Percentiles rank a stretch among this genome's conserved stretches.
Evolutionary conservation across 2,888 invertebrate species (phyloP).

Genomic region (Campopleginae sp.): DNA sequence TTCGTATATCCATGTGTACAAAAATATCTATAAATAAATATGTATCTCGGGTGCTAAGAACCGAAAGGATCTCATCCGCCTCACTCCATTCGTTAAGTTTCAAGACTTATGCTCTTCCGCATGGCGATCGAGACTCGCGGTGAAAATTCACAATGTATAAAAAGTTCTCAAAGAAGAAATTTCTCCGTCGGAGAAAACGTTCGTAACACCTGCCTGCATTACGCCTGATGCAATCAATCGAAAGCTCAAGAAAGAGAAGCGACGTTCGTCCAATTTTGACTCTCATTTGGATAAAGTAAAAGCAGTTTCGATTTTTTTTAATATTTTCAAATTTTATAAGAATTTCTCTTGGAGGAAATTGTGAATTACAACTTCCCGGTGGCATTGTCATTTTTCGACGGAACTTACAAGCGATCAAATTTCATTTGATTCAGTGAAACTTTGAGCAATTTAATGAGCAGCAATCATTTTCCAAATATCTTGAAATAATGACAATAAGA

Average conservation of each 20-base stretch:
- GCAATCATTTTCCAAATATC: too few species aligned
- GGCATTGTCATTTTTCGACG: not conserved
- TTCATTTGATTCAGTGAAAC: not conserved
- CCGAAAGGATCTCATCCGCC: not conserved
- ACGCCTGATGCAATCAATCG: conserved; percentile 14
- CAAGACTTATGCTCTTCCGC: not conserved
- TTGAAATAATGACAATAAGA: too few species aligned
- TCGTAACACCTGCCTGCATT: conserved; percentile 50
- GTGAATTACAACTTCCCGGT: not conserved
- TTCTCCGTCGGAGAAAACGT: conserved; percentile 34
- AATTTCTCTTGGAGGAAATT: not conserved
- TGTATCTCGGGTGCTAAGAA: not conserved
- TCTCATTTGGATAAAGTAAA: not conserved
- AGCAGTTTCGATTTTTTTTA: not conserved
- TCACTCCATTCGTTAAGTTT: not conserved
- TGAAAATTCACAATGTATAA: conserved; percentile 44
- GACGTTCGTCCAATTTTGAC: not conserved
- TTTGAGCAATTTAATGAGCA: too few species aligned
- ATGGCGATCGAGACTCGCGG: not conserved
- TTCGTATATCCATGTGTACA: conserved; percentile 5
- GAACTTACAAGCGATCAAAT: conserved; percentile 1
- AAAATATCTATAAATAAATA: conserved; percentile 16
- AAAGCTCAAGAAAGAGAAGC: not conserved
- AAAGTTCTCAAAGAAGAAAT: conserved; percentile 18
- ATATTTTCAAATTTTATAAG: not conserved